phyloP scores from a whole-genome alignment of 1,140 invertebrate species.

The Aphis craccivora region DNA sequence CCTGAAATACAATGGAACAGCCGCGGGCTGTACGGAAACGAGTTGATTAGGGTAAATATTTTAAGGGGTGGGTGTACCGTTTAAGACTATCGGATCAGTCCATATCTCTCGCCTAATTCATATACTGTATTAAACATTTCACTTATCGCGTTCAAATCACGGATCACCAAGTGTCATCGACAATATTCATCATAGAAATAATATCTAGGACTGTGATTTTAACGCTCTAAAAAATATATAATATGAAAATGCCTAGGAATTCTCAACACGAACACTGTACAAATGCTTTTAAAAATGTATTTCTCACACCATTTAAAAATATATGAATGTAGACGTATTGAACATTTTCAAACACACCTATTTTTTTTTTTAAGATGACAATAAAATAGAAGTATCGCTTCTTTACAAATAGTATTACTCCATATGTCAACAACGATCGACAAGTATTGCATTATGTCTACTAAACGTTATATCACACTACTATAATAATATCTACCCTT shows the following conservation, averaged over 20 bases:
- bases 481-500: too few species aligned
- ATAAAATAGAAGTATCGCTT: too few species aligned
- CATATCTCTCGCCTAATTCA: background rate
- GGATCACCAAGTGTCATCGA: background rate
- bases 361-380: background rate
- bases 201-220: background rate
- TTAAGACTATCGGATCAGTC: background rate
- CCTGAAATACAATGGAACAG: background rate
- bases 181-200: background rate
- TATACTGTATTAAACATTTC: background rate
- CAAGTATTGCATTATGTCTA: too few species aligned
- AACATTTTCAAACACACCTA: background rate
- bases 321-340: background rate
- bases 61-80: background rate
- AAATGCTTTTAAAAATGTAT: background rate
- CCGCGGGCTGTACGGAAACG: too few species aligned
- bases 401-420: too few species aligned
- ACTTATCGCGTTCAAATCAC: background rate
- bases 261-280: background rate
- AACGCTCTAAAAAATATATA: background rate
- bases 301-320: too few species aligned
- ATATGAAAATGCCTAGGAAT: background rate
- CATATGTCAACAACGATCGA: too few species aligned
- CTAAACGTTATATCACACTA: too few species aligned
- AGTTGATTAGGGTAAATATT: background rate